These are phyloP conservation scores for Tiphia femorata DNA, from an alignment of 2,888 invertebrate species.

Conservation along the genomic window DNA sequence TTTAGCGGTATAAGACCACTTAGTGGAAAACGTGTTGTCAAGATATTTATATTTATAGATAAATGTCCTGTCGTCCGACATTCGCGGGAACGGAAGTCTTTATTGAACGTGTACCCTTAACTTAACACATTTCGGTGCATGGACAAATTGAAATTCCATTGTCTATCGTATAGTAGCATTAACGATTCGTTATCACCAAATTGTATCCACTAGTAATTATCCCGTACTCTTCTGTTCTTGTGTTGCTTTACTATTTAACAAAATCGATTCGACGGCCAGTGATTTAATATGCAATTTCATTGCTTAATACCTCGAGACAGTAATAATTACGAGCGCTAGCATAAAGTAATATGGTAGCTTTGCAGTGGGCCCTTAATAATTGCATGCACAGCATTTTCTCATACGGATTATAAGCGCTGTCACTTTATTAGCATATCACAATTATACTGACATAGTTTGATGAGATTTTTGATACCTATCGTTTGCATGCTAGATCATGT, in stretches of 20 bases:
- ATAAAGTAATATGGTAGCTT: slow-evolving; percentile 36
- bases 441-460: slow-evolving; percentile 36
- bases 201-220: background rate
- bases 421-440: slow-evolving; percentile 19
- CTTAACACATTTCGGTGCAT: background rate
- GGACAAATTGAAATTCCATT: background rate
- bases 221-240: background rate
- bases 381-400: slow-evolving; percentile 40
- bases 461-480: slow-evolving; percentile 43
- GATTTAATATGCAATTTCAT: slow-evolving; percentile 7
- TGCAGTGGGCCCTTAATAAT: slow-evolving; percentile 42
- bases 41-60: no score
- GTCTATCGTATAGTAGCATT: no score
- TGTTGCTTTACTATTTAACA: no score
- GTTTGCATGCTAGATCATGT: slow-evolving; percentile 64
- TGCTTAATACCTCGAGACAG: slow-evolving; percentile 9
- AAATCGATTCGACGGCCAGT: no score
- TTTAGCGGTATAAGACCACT: no score
- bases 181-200: no score
- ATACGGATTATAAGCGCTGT: slow-evolving; percentile 27
- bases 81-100: no score
- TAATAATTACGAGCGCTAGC: slow-evolving; percentile 15
- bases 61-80: no score
- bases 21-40: no score
- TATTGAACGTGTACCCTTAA: background rate